Percentiles rank a stretch among this genome's conserved stretches.
Conservation (phyloP, 1,140 invertebrate genomes). For the Brachystomella parvula region DNA sequence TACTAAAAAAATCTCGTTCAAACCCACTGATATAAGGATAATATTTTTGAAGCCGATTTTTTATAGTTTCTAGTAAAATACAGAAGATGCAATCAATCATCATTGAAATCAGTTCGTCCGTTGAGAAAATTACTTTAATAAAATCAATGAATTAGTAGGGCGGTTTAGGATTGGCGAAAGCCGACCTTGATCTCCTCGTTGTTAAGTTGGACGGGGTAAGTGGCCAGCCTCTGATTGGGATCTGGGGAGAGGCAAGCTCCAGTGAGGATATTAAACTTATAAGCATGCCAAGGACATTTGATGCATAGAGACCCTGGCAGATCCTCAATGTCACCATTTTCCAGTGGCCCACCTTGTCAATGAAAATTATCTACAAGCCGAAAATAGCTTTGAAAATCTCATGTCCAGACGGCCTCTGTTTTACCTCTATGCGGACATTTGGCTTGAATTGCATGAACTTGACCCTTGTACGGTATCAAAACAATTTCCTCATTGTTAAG, state of each 20-base stretch:
- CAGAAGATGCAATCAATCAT: too few relatives aligned
- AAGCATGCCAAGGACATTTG: constrained; percentile 19
- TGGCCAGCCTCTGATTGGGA: not conserved
- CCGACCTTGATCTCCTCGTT: constrained; percentile 16
- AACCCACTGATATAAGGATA: too few relatives aligned
- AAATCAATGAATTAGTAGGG: too few relatives aligned
- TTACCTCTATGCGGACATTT: constrained; percentile 25
- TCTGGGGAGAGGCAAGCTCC: constrained; percentile 20
- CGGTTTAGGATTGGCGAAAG: too few relatives aligned
- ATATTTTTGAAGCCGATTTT: too few relatives aligned
- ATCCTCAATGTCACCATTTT: constrained; percentile 22
- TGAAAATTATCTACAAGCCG: not conserved
- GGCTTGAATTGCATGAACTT: constrained; percentile 12
- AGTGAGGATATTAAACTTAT: constrained; percentile 16
- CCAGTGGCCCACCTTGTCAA: constrained; percentile 19
- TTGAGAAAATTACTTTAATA: too few relatives aligned
- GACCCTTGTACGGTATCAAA: not conserved
- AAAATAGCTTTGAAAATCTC: not conserved
- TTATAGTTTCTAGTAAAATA: too few relatives aligned
- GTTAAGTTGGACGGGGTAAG: constrained; percentile 12
- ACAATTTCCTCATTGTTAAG: constrained; percentile 11
- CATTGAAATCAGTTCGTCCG: too few relatives aligned
- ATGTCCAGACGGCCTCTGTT: not conserved
- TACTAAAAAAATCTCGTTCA: too few relatives aligned
- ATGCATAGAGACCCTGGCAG: constrained; percentile 8